Base-by-base conservation (phyloP, 2,888 invertebrate genomes). In the Cylindroiulus punctatus region DNA sequence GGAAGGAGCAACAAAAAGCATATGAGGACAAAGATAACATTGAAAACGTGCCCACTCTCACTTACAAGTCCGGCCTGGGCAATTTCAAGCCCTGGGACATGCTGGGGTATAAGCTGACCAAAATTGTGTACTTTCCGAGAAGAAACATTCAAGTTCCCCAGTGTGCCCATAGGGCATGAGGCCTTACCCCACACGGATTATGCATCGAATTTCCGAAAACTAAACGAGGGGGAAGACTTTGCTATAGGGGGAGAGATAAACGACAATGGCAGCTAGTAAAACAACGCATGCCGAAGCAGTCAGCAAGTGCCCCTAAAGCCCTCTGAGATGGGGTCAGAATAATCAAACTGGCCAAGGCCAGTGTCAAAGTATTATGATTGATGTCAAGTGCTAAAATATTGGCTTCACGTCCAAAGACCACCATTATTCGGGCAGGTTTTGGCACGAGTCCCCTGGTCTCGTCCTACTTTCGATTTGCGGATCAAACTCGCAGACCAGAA, bases 231-330 rank as follows among this genome's bases (percentile, higher is more conserved):
- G 76, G 30, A 14, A 76, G 22, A 22, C 22, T 12, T 19, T 52
- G n/a, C n/a, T 8, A 5, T 7, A 12, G 30, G 76, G 76, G 76
- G 76, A 76, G 76, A 76, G 76, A 30, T 76, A 76, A 76, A 76
- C 76, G 76, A 76, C 76, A 76, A 76, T 76, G 76, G 76, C 76
- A 76, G 76, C 76, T 76, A 76, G 76, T 76, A 76, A 76, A 76
- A 76, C 76, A 76, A 76, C 30, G 76, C 65, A 65, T 65, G 65
- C 65, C 65, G 22, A 65, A 65, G 65, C 26, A 65, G 26, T 65
- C 65, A 26, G 10, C 65, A 26, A 65, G 65, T 65, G 26, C 26
- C 30, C 65, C 76, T 76, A 30, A 76, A 30, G 30, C 76, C 76
- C 76, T 76, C 26, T 30, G 30, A 14, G 76, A 76, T n/a, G 30